Base-by-base conservation (phyloP, 2,888 invertebrate genomes). In the Blastobasis lacticolella region DNA sequence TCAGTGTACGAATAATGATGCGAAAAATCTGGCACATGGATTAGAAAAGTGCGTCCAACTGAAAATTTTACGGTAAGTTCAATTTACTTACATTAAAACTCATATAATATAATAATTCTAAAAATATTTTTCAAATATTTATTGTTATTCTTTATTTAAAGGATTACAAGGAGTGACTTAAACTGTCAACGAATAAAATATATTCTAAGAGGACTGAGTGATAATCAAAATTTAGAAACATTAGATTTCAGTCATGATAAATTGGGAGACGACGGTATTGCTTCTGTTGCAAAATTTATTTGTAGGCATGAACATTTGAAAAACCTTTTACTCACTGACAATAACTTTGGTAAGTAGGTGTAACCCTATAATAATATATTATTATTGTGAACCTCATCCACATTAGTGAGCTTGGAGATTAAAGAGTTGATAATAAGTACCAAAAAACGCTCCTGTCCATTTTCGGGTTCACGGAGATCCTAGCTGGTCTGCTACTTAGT, bases 221-320 rank as follows among this genome's bases (percentile, higher is more conserved):
- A 85, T 45, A 78, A 71, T 57, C 63, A 71, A 56, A 67, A 82
- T 59, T 60, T 92, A 48, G 81, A 88, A 52, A 90, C 90, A 46
- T 61, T 93, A 46, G 91, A 93, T 71, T 88, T 93, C 49, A 91
- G 92, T 49, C 90, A 93, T 62, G 92, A 93, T 67, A 88, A 90
- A 66, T 88, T 93, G 54, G 87, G 79, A 0, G 90, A 93, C 63
- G 80, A 85, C 10, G 93, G 92, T 0, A 90, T 90, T 4, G 71
- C 89, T 10, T 90, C 90, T n/a, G 74, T 93, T 6, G 91, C 90
- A 2, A 91, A 91, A 70, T 81, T 89, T 59, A 80, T 90, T 52
- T 72, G 77, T 9, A 78, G 81, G 54, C 88, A 89, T 59, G 85
- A 83, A 42, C 77, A 75, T 51, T 70, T 91, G 51, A 75, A 81